Evolutionary conservation across 2,888 invertebrate species (phyloP), one percentile per base, ranked within the genome.

Genomic region (Neoscelio sp.): DNA sequence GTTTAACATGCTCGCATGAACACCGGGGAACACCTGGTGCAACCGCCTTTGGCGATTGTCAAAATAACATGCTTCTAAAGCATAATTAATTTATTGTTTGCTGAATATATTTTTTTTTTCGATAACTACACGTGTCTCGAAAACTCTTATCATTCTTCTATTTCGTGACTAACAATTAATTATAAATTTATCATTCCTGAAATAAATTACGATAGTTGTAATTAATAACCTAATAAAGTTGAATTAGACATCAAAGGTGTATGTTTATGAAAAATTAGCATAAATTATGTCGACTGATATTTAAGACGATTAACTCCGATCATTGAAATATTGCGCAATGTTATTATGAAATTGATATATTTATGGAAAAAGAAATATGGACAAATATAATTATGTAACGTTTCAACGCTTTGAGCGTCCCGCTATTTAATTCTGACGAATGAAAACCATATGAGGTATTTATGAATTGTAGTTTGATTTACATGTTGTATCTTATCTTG

Each of bases 21-120:
- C 70, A 70, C 70, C 74, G 70, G 80, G 70, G 82, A 84, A 85
- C 85, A 85, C 83, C 85, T 86, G 85, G 85, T 81, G 81, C 80
- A 82, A 78, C 64, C 50, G 78, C 74, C 73, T 54, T 67, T 44
- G 80, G 74, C 79, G 76, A 70, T 81, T 80, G 80, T 79, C 84
- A 82, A 85, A 83, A 85, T 83, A 84, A 83, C 82, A 64, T 70
- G 76, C 76, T 81, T 54, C 73, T 44, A 64, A 73, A 46, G 17
- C 52, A 8, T 50, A 70, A 75, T 70, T 62, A 56, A 75, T 73
- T 67, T 56, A 52, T 64, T 30, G 35, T 48, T 67, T 56, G 65
- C 18, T 5, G 15, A 56, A 46, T 56, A 2, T 28, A 48, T 54
- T 38, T 60, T 40, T 10, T 42, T 6, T 20, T 40, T 18, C n/a